Percentiles rank a stretch among this genome's conserved stretches.
Conservation (phyloP, 1,140 invertebrate genomes). For the Laupala kohalensis region DNA sequence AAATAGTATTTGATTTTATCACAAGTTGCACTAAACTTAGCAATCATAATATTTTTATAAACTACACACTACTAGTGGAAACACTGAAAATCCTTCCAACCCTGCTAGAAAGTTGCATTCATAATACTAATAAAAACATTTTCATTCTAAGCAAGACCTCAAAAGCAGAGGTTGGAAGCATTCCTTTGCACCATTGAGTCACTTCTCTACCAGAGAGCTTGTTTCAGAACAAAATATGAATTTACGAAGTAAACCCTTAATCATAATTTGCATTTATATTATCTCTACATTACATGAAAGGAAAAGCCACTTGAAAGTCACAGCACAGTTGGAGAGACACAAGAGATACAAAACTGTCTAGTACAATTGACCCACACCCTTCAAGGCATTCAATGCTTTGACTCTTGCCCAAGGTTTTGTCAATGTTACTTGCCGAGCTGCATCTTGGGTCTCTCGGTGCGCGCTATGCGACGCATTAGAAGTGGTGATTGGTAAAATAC, state of each 20-base stretch:
- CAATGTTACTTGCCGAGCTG: neutral
- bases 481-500: neutral
- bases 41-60: constrained; percentile 1
- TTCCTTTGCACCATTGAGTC: constrained; percentile 5
- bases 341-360: neutral
- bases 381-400: neutral
- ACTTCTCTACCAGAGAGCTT: constrained; percentile 7
- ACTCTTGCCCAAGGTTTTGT: neutral
- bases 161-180: neutral
- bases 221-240: neutral
- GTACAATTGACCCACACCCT: neutral
- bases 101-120: constrained; percentile 2
- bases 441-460: neutral
- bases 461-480: neutral
- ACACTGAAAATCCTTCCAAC: constrained; percentile 4
- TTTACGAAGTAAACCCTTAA: neutral
- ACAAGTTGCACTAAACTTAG: constrained; percentile 5
- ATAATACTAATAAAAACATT: neutral
- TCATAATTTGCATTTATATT: constrained; percentile 3
- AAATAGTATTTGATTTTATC: no score
- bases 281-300: constrained; percentile 4
- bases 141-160: neutral
- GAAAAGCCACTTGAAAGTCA: constrained; percentile 14
- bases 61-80: neutral
- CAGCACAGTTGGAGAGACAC: constrained; percentile 13